Evolutionary conservation across 1,140 invertebrate genomes (phyloP).

Genomic region (Atopsyche davidsoni): DNA sequence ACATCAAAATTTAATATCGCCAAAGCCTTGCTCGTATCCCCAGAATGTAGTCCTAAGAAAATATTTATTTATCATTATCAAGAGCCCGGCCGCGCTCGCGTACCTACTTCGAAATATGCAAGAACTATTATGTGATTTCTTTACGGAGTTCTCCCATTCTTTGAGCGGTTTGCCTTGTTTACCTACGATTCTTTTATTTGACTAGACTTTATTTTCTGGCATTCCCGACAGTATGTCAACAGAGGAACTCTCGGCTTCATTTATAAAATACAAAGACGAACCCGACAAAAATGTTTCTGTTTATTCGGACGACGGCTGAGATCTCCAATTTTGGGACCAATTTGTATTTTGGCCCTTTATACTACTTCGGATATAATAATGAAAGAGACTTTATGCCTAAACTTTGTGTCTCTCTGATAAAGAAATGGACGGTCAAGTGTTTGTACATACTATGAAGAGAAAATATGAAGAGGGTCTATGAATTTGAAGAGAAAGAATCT

Average conservation of each 20-base stretch:
- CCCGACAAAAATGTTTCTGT: constrained; percentile 24
- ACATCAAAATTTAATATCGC: no score
- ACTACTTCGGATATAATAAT: constrained; percentile 9
- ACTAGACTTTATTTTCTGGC: constrained; percentile 29
- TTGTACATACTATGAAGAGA: constrained; percentile 6
- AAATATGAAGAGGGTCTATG: neutral
- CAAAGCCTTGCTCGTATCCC: no score
- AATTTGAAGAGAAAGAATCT: no score
- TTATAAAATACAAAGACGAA: constrained; percentile 23
- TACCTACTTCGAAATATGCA: neutral
- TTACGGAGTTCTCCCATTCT: constrained; percentile 5
- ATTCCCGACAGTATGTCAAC: constrained; percentile 30
- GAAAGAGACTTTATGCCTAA: constrained; percentile 11
- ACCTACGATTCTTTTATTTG: constrained; percentile 28
- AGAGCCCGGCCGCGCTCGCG: neutral
- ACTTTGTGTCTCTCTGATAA: neutral
- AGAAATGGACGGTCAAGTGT: constrained; percentile 11
- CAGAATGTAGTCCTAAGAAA: no score
- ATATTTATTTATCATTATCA: no score
- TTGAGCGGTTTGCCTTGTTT: constrained; percentile 12
- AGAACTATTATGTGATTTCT: constrained; percentile 5
- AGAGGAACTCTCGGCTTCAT: constrained; percentile 27
- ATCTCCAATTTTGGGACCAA: constrained; percentile 8
- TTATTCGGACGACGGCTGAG: constrained; percentile 14
- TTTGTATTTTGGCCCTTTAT: constrained; percentile 17